A percentile compares a stretch with the other conserved stretches of the same genome.
phyloP scores from a whole-genome alignment of 2,113 vertebrate genomes.

The Cnemophilus loriae region DNA sequence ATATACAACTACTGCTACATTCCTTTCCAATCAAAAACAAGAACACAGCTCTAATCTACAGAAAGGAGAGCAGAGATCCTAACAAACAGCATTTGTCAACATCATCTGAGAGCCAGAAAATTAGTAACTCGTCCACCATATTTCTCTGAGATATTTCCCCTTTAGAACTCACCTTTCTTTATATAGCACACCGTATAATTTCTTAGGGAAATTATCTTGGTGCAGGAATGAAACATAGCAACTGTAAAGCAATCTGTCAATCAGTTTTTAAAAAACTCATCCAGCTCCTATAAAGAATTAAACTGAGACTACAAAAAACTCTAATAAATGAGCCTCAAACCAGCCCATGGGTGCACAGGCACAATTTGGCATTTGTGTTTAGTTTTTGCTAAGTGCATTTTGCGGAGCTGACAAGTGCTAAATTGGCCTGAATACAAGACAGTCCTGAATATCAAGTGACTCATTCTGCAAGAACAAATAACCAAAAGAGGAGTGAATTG shows the following conservation, averaged over 20 bases:
- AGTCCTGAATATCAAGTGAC: neutral
- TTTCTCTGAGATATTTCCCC: neutral
- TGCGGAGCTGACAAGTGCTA: neutral
- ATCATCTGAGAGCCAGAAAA: neutral
- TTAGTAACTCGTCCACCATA: neutral
- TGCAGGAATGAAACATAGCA: neutral
- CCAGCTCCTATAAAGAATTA: neutral
- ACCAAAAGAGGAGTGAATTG: neutral
- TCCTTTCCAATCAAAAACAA: neutral
- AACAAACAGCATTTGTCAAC: neutral
- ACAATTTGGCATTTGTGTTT: neutral
- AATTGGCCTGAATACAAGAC: neutral
- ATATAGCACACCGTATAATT: neutral
- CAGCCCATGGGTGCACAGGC: neutral
- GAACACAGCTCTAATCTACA: neutral
- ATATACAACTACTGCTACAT: neutral
- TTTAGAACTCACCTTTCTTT: neutral
- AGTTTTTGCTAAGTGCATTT: neutral
- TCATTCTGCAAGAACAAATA: neutral
- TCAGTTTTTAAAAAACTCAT: neutral
- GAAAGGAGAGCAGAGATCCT: neutral
- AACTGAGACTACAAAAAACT: neutral
- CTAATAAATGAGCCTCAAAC: neutral
- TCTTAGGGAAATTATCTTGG: neutral
- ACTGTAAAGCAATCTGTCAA: neutral